Base-by-base conservation (phyloP, 2,888 invertebrate species). In the Fragum fragum region DNA sequence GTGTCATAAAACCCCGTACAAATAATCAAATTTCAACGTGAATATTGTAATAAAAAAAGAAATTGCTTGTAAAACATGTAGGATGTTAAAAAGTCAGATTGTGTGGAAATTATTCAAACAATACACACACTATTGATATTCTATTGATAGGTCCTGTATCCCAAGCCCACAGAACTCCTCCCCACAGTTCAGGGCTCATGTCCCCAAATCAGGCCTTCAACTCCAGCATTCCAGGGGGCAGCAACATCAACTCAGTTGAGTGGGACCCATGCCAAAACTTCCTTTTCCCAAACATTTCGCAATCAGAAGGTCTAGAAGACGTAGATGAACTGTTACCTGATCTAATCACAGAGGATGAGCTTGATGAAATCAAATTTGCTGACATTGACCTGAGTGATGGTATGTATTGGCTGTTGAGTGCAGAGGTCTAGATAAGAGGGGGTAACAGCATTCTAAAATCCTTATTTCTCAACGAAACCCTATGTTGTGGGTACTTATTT, bases 341-440 rank as follows among this genome's bases (percentile, higher is more conserved):
- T 69, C 79, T 90, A 18, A 87, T 90, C 57, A 87, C 85, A 1
- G 86, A 87, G 47, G 89, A 88, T n/a, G 88, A 88, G n/a, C 82
- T 91, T 1, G 89, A 89, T 28, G 85, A 86, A 11, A 86, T 85
- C 47, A 87, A 87, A 59, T 83, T 90, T 42, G 77, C 82, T 11
- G 88, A 88, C 18, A 85, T 89, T 82, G 88, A 84, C 21, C 78
- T 91, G 7, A 85, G 77, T 78, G 88, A 90, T 61, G 86, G 89
- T 87, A 42, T 42, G 66, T 66, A 5, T 9, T 36, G 32, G 3
- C n/a, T n/a, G n/a, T n/a, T n/a, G n/a, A n/a, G n/a, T n/a, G n/a
- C n/a, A n/a, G n/a, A n/a, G n/a, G n/a, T n/a, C n/a, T n/a, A n/a
- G n/a, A n/a, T n/a, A n/a, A n/a, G n/a, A n/a, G n/a, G n/a, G n/a